Evolutionary conservation across 2,113 vertebrate genomes (phyloP).

Genomic region (Stercorarius parasiticus): DNA sequence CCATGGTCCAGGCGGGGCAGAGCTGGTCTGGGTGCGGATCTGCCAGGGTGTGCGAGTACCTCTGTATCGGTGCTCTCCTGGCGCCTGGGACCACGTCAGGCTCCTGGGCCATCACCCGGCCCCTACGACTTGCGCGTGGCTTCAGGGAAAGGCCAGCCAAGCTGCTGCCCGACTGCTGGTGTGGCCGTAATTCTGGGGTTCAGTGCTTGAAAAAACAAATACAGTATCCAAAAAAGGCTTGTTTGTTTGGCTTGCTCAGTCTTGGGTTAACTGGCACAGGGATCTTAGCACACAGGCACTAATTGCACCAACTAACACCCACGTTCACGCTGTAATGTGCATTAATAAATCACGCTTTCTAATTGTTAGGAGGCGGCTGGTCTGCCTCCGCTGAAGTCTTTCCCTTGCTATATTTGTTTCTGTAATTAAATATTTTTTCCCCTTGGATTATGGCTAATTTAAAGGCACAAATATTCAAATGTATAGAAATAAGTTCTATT

Average conservation of each 20-base stretch:
- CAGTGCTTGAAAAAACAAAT: background rate
- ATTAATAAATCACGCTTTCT: background rate
- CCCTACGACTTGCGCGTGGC: accelerated
- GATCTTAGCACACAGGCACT: background rate
- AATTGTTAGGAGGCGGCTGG: background rate
- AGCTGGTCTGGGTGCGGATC: background rate
- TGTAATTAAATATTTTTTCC: background rate
- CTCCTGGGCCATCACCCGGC: background rate
- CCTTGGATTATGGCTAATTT: background rate
- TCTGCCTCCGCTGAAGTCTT: background rate
- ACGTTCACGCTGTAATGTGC: accelerated
- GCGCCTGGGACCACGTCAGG: accelerated
- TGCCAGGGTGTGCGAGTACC: background rate
- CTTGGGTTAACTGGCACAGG: background rate
- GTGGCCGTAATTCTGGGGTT: accelerated
- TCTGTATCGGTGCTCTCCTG: accelerated
- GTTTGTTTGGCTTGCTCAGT: background rate
- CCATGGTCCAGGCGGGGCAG: accelerated
- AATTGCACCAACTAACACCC: background rate
- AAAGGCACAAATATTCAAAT: background rate
- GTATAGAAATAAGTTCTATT: background rate
- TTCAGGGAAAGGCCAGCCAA: background rate
- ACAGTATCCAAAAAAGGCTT: accelerated
- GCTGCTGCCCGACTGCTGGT: background rate
- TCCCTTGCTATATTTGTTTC: background rate